A percentile compares a stretch with the other conserved stretches of the same genome.
Conservation (phyloP, 2,888 invertebrate genomes). For the Hemistola chrysoprasaria region DNA sequence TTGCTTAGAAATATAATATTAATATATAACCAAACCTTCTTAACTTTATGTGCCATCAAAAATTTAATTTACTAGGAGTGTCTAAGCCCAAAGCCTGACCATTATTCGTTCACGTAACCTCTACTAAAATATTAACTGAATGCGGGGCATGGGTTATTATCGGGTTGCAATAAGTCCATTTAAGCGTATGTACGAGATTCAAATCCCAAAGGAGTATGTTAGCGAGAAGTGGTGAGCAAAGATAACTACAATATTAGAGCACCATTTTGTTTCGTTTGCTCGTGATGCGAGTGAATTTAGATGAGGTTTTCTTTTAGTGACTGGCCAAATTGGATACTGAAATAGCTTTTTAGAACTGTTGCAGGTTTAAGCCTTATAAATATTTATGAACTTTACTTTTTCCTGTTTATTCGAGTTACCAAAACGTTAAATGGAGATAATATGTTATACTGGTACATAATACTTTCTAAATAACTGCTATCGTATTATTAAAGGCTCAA, state of each 20-base stretch:
- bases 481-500: too few relatives aligned
- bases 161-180: constrained; percentile 55
- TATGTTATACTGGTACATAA: too few relatives aligned
- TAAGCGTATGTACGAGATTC: constrained; percentile 52
- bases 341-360: neutral
- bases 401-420: too few relatives aligned
- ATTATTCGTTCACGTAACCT: constrained; percentile 44
- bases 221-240: constrained; percentile 49
- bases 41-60: constrained; percentile 33
- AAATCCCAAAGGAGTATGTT: constrained; percentile 44
- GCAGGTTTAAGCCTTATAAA: too few relatives aligned
- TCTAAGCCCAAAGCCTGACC: constrained; percentile 39
- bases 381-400: too few relatives aligned
- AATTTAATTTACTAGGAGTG: constrained; percentile 36
- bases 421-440: too few relatives aligned
- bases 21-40: constrained; percentile 26
- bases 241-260: constrained; percentile 36
- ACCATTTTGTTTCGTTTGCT: constrained; percentile 28
- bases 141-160: constrained; percentile 37
- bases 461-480: too few relatives aligned
- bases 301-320: constrained; percentile 20
- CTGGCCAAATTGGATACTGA: constrained; percentile 9
- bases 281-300: constrained; percentile 27
- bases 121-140: constrained; percentile 46
- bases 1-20: constrained; percentile 2